These are phyloP conservation scores for Lemur catta DNA, from an alignment of 2,797 vertebrate genomes.

Conservation along the genomic window DNA sequence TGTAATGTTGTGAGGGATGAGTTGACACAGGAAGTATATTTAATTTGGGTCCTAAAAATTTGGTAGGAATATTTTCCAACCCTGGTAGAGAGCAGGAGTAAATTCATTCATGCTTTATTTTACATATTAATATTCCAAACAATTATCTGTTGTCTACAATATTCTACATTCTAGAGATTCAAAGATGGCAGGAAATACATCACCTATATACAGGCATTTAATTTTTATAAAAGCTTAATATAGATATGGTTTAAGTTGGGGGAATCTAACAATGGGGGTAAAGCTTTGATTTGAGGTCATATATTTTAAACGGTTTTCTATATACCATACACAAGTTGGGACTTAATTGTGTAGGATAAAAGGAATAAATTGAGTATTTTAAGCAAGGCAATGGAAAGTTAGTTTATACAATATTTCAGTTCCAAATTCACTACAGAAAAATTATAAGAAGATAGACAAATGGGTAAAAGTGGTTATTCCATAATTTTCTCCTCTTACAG, in stretches of 20 bases:
- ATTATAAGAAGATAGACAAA: not conserved
- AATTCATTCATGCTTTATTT: not conserved
- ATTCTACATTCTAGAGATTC: not conserved
- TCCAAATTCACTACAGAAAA: not conserved
- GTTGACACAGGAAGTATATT: not conserved
- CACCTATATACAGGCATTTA: not conserved
- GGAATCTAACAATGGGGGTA: not conserved
- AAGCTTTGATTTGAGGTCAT: not conserved
- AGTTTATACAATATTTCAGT: not conserved
- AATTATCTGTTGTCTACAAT: not conserved
- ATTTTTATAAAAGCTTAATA: not conserved
- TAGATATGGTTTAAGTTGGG: not conserved
- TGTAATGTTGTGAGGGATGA: not conserved
- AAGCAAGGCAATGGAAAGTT: not conserved
- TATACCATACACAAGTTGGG: not conserved
- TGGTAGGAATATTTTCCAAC: not conserved
- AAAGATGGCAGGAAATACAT: not conserved
- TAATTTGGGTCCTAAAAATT: not conserved
- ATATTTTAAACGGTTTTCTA: not conserved
- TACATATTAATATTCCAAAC: not conserved
- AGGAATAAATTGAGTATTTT: not conserved
- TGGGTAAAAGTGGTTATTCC: not conserved
- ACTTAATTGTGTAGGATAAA: not conserved
- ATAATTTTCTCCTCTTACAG: not conserved
- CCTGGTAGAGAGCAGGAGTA: not conserved